Evolutionary conservation across 1,140 invertebrate species (phyloP), one percentile per base, ranked within the genome.

Genomic region (Maniola jurtina): DNA sequence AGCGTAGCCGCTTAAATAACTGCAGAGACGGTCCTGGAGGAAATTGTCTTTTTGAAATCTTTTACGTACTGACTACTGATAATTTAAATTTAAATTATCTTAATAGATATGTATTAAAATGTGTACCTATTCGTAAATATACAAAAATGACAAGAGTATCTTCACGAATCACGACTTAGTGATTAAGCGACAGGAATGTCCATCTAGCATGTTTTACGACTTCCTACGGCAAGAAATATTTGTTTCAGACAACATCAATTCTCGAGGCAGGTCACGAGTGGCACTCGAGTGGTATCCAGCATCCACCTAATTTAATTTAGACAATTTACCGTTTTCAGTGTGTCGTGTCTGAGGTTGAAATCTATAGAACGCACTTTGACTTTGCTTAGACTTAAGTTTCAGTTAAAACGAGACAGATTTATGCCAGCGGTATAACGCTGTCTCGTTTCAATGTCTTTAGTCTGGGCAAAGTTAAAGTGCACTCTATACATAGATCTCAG

Each of bases 271-370:
- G 71, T 77, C 79, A 77, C 78, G 75, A 77, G 61, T 70, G 73
- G 73, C 70, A 76, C 79, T 76, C 78, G 73, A 76, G 63, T 70
- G 73, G 75, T 71, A 8, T 52, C 73, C 71, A 68, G 66, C 64
- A 73, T 77, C 72, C 74, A 72, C 70, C 71, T 82, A 79, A 81
- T 84, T 84, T 81, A 86, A 86, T 86, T 83, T 81, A 84, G 78
- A 81, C 72, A 75, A 78, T 84, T 80, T 88, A 88, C 82, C 81
- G 82, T 86, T 82, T 76, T 72, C 71, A 70, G 73, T 56, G 66
- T 65, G 58, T 77, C 78, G 82, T 80, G 74, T 55, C 70, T 73
- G 70, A 77, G 74, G 75, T n/a, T n/a, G n/a, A n/a, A n/a, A n/a
- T n/a, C n/a, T n/a, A n/a, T n/a, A n/a, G n/a, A n/a, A n/a, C n/a